These are phyloP conservation scores for Sphaerophoria rueppellii DNA, from an alignment of 2,888 invertebrate genomes.

Conservation along the genomic window DNA sequence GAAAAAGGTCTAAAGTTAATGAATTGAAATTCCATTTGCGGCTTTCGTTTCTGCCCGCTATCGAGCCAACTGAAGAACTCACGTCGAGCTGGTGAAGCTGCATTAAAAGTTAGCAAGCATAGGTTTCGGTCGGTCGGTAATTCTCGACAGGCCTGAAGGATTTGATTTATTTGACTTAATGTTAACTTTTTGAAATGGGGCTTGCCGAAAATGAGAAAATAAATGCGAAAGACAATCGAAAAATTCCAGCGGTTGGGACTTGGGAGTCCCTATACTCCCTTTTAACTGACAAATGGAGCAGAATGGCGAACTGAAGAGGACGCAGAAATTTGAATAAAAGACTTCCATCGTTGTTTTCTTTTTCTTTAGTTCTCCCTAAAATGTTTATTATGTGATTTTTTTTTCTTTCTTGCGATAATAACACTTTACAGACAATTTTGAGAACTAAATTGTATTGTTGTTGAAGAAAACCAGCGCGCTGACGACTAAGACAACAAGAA, in stretches of 20 bases:
- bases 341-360: not conserved
- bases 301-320: slow-evolving; percentile 5
- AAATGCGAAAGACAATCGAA: slow-evolving; percentile 23
- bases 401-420: not conserved
- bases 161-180: slow-evolving; percentile 61
- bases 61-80: not conserved
- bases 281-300: slow-evolving; percentile 13
- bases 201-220: slow-evolving; percentile 7
- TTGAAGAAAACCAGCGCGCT: not conserved
- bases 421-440: slow-evolving; percentile 32
- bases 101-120: slow-evolving; percentile 12
- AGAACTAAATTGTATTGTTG: slow-evolving; percentile 32
- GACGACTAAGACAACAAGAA: not conserved
- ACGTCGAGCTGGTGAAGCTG: not conserved
- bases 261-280: not conserved
- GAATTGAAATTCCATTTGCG: slow-evolving; percentile 67
- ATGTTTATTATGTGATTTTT: slow-evolving; percentile 11
- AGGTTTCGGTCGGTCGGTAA: no score
- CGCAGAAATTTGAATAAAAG: slow-evolving; percentile 47
- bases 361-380: not conserved
- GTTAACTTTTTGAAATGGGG: slow-evolving; percentile 34
- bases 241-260: slow-evolving; percentile 23
- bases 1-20: slow-evolving; percentile 59
- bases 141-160: not conserved
- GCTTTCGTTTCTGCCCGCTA: slow-evolving; percentile 8